phyloP scores from a whole-genome alignment of 1,140 invertebrate species.

The Halesus radiatus region DNA sequence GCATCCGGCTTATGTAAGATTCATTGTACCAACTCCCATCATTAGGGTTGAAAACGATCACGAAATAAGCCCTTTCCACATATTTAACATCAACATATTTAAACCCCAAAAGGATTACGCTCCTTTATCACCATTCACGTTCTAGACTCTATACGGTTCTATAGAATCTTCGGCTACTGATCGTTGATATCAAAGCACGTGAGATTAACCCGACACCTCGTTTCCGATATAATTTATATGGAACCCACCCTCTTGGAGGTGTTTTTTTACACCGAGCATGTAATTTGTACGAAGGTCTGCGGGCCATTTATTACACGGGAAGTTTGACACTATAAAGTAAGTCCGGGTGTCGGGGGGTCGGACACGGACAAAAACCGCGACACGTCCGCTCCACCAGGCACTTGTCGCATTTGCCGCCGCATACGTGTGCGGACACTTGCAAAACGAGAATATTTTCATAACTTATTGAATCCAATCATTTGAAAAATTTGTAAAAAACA shows the following conservation, averaged over 20 bases:
- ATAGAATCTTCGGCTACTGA: conserved; percentile 28
- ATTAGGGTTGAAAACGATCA: neutral
- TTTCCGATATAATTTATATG: neutral
- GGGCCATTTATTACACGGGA: conserved; percentile 36
- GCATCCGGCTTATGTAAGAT: neutral
- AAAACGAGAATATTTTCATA: neutral
- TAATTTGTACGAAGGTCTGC: conserved; percentile 40
- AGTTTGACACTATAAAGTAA: conserved; percentile 21
- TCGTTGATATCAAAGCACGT: neutral
- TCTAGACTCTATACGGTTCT: neutral
- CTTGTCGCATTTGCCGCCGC: neutral
- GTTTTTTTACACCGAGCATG: conserved; percentile 12
- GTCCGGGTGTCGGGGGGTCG: conserved; percentile 17
- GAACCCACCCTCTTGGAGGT: conserved; percentile 7
- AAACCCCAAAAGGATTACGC: neutral
- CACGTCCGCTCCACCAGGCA: conserved; percentile 44
- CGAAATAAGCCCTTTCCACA: neutral
- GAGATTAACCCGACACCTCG: conserved; percentile 17
- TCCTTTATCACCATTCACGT: neutral
- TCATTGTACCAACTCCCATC: neutral
- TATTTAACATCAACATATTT: conserved; percentile 32
- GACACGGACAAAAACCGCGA: conserved; percentile 49
- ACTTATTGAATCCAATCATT: too few relatives aligned
- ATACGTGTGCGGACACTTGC: neutral
- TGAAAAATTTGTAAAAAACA: too few relatives aligned